phyloP scores from a whole-genome alignment of 92 coral and sea anemone species.

The Epizoanthus fatuus region DNA sequence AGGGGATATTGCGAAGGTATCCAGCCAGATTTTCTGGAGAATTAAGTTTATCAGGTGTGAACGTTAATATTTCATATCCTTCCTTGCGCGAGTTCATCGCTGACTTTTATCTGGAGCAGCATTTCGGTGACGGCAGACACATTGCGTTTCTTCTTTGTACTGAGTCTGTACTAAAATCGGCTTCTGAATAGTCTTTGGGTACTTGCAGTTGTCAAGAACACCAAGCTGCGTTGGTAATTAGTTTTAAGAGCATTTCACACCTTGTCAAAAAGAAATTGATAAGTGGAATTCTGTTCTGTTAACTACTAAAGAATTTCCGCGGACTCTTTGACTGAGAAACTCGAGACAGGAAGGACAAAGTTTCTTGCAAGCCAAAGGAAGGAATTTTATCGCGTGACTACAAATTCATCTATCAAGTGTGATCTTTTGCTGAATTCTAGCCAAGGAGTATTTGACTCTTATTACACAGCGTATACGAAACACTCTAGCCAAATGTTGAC shows the following conservation, averaged over 20 bases:
- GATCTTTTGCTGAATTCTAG: conserved; percentile 14
- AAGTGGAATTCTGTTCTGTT: background rate
- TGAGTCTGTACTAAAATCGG: too few relatives aligned
- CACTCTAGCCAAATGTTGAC: background rate
- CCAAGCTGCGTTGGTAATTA: conserved; percentile 15
- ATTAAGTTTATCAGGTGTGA: conserved; percentile 16
- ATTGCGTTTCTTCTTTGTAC: background rate
- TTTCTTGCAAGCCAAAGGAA: conserved; percentile 6
- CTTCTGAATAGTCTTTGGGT: background rate
- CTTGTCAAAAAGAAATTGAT: conserved; percentile 9
- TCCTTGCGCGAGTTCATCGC: background rate
- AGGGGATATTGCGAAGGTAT: background rate
- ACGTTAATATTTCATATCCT: conserved; percentile 8
- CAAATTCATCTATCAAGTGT: conserved; percentile 5
- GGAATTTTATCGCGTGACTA: conserved; percentile 7
- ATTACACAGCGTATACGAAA: conserved; percentile 21
- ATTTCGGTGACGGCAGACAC: background rate
- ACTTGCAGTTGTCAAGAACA: background rate
- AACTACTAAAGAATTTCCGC: conserved; percentile 45
- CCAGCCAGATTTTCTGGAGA: background rate
- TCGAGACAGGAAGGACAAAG: conserved; percentile 9
- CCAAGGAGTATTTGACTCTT: conserved; percentile 14
- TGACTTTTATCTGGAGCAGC: background rate
- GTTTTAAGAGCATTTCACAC: conserved; percentile 34
- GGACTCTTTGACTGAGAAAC: conserved; percentile 4